Evolutionary conservation across 2,797 vertebrate genomes (phyloP).

Genomic region (Anniella stebbinsi): DNA sequence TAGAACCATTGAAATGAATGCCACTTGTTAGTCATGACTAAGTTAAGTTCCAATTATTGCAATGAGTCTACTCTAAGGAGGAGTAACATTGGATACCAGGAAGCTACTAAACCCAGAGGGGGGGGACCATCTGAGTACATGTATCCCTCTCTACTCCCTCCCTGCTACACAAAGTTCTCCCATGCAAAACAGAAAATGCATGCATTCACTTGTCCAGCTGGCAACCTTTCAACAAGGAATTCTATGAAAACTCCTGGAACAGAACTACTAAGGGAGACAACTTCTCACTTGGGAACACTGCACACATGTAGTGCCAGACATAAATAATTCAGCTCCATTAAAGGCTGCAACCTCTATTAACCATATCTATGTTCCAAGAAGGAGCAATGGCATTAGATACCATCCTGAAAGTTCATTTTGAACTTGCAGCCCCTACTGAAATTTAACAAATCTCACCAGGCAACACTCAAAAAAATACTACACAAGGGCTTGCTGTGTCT

Average conservation of each 20-base stretch:
- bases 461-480: constrained; percentile 23
- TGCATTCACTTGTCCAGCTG: constrained; percentile 73
- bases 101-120: neutral
- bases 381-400: constrained; percentile 59
- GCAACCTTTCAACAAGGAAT: constrained; percentile 70
- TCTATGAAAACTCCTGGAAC: constrained; percentile 71
- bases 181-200: constrained; percentile 62
- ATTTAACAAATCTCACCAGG: constrained; percentile 66
- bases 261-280: constrained; percentile 67
- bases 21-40: too few species aligned
- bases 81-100: neutral
- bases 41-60: too few species aligned
- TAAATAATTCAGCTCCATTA: constrained; percentile 77
- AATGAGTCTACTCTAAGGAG: too few species aligned
- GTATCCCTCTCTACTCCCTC: constrained; percentile 57
- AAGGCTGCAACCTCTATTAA: constrained; percentile 68
- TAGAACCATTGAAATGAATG: too few species aligned
- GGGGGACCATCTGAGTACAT: neutral
- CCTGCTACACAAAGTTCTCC: constrained; percentile 60
- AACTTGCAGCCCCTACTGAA: constrained; percentile 52
- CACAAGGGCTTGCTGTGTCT: constrained; percentile 33
- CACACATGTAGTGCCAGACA: constrained; percentile 65
- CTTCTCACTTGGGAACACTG: constrained; percentile 70
- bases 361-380: constrained; percentile 45
- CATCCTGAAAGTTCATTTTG: constrained; percentile 74